These are phyloP conservation scores for Tuta absoluta DNA, from an alignment of 2,888 invertebrate genomes.

Conservation along the genomic window DNA sequence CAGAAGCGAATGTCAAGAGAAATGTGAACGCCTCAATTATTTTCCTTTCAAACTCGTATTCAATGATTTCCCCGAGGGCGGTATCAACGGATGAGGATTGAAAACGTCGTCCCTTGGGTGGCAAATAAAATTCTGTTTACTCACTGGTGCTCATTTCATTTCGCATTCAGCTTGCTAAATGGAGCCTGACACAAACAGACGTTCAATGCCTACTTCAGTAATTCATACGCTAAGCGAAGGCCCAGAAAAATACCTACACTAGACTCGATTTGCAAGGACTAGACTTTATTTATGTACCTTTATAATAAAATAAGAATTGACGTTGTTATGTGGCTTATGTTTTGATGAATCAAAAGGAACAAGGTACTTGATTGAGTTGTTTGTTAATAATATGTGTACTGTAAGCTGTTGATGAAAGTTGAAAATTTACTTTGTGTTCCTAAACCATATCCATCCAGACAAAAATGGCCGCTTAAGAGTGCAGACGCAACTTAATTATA, in stretches of 20 bases:
- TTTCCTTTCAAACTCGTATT: constrained; percentile 20
- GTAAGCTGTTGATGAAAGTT: too few species aligned
- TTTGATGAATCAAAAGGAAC: too few species aligned
- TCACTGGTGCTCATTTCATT: constrained; percentile 21
- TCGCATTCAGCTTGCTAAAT: constrained; percentile 27
- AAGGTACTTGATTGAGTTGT: too few species aligned
- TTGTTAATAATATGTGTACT: too few species aligned
- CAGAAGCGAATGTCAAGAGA: constrained; percentile 7
- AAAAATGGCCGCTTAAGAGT: background rate
- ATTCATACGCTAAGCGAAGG: constrained; percentile 9
- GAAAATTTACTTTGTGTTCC: background rate
- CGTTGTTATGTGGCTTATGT: background rate
- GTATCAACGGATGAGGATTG: constrained; percentile 30
- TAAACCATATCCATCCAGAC: background rate
- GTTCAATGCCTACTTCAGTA: background rate
- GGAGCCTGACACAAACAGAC: constrained; percentile 24
- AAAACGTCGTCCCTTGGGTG: constrained; percentile 25
- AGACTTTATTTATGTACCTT: background rate
- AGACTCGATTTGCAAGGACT: background rate
- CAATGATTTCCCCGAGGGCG: constrained; percentile 26
- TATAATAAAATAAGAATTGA: too few species aligned
- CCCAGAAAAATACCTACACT: background rate
- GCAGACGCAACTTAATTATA: constrained; percentile 17
- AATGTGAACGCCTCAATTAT: constrained; percentile 30
- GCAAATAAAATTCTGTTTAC: constrained; percentile 25